Base-by-base conservation (phyloP, 92 coral and sea anemone species). In the Umimayanthus kanabou region DNA sequence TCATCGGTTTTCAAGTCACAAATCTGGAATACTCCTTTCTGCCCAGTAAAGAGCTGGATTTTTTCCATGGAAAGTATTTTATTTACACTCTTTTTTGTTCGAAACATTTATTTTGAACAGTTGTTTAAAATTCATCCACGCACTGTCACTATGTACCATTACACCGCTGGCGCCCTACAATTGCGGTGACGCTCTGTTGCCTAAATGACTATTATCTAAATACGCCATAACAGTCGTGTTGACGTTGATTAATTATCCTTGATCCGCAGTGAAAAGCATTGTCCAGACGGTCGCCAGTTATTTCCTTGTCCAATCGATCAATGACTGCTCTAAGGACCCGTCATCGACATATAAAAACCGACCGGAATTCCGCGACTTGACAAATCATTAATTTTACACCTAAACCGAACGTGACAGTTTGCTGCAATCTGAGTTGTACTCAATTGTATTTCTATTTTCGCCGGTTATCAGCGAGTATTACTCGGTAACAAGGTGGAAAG, bases 261-360 rank as follows among this genome's bases (percentile, higher is more conserved):
- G 45, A 82, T 67, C 86, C 86, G 76, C 77, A 82, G 29, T 70
- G 86, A 82, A 82, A 82, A 70, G 75, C 58, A 1, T 82, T 70
- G 39, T 67, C 86, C 86, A 67, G 71, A 14, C 13, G 20, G 65
- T 66, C 86, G 76, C 76, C 64, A 14, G 57, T 66, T 22, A 82
- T 82, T 82, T 82, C 86, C 86, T 82, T 82, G 86, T 82, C 86
- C 30, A 67, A 82, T 82, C 86, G 77, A 82, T 82, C 86, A 82
- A 70, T 42, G n/a, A 74, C 77, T n/a, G 39, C 64, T 10, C 57
- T 64, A 82, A 82, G 86, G 8, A 40, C 77, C 86, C 86, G 86
- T 82, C 86, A 82, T 67, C 50, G 86, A 82, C 86, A 43, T 57
- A 40, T 43, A 16, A n/a, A 65, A 20, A 45, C 86, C 76, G 76